Percentiles rank a stretch among this genome's conserved stretches.
These are phyloP conservation scores for Dasyurus viverrinus DNA, from an alignment of 2,113 vertebrate genomes.

Conservation along the genomic window DNA sequence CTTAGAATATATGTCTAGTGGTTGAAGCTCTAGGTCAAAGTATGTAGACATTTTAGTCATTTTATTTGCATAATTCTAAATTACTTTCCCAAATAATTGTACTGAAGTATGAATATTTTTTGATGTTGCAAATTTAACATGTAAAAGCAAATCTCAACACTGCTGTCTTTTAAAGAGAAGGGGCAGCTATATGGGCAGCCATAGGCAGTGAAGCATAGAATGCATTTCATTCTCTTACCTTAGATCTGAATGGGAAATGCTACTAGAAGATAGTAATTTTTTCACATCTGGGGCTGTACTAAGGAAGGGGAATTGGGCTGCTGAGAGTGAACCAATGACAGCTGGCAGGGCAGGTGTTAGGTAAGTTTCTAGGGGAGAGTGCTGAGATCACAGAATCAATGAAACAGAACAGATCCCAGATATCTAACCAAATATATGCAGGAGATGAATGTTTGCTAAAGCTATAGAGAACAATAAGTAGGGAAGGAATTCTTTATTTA, in stretches of 20 bases:
- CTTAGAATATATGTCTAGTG: neutral
- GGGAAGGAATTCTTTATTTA: neutral
- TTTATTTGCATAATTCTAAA: neutral
- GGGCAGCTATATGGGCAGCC: neutral
- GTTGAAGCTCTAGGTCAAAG: neutral
- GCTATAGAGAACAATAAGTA: neutral
- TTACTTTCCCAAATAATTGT: neutral
- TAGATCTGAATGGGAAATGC: constrained; percentile 52
- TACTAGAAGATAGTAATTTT: constrained; percentile 10
- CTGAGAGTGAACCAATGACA: neutral
- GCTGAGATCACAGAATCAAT: neutral
- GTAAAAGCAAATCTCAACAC: neutral
- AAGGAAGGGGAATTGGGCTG: neutral
- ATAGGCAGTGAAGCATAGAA: neutral
- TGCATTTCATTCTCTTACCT: constrained; percentile 34
- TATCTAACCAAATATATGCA: neutral
- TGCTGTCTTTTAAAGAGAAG: neutral
- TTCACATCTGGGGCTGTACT: neutral
- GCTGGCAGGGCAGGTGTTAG: neutral
- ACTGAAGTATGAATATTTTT: neutral
- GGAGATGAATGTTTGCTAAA: neutral
- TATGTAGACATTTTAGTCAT: neutral
- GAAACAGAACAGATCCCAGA: neutral
- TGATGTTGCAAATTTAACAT: neutral
- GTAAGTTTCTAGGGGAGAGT: neutral